Conservation (phyloP, 2,797 vertebrate species). For the Myotis pilosus region DNA sequence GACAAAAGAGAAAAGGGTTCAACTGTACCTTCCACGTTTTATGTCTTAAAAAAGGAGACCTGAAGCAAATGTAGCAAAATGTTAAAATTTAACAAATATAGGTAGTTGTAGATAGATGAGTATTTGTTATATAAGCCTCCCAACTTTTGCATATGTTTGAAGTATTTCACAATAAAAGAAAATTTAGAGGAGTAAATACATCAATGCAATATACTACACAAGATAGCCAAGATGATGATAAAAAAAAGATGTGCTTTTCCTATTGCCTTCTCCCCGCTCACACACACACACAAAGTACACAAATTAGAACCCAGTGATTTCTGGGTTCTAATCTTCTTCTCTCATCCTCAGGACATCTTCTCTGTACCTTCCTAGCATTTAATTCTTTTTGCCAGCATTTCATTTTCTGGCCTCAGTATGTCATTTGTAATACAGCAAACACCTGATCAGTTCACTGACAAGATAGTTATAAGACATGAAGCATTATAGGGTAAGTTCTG, state of each 20-base stretch:
- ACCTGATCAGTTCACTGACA: neutral
- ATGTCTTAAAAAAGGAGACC: neutral
- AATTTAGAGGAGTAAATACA: neutral
- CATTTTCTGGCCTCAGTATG: neutral
- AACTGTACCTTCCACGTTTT: neutral
- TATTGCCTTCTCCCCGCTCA: accelerated
- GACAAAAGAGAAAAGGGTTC: neutral
- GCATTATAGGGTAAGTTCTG: neutral
- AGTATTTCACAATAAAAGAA: neutral
- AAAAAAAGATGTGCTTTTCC: neutral
- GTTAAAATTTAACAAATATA: neutral
- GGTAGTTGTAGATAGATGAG: neutral
- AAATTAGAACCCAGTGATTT: neutral
- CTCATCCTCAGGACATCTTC: neutral
- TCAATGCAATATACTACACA: neutral
- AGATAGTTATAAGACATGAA: neutral
- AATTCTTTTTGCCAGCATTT: neutral
- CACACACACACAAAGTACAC: neutral
- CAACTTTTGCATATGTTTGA: neutral
- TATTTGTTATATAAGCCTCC: neutral
- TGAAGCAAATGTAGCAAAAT: neutral
- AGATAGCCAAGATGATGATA: neutral
- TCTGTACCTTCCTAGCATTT: neutral
- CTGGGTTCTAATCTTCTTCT: neutral
- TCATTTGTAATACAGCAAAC: slow-evolving; percentile 14